phyloP scores from a whole-genome alignment of 2,888 invertebrate species.

The Apamea sordens region DNA sequence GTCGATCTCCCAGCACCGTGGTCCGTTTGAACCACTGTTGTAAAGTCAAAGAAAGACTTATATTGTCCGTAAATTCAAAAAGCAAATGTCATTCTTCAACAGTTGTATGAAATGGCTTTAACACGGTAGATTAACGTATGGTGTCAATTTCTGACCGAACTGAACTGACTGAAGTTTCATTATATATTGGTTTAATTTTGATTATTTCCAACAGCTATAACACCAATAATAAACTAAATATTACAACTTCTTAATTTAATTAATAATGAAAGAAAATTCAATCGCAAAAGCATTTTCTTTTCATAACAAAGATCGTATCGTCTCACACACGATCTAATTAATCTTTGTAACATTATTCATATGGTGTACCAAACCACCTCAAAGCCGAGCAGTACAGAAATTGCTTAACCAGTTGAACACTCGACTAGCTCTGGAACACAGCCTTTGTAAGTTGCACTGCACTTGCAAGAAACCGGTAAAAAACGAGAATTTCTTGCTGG shows the following conservation, averaged over 20 bases:
- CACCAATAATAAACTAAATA: too few relatives aligned
- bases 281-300: neutral
- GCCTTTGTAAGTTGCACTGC: slow-evolving; percentile 46
- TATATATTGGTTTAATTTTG: neutral
- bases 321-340: slow-evolving; percentile 1
- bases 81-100: too few relatives aligned
- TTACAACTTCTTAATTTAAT: neutral
- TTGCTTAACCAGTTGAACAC: slow-evolving; percentile 52
- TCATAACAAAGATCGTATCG: neutral
- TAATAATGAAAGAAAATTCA: neutral
- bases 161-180: neutral
- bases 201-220: neutral
- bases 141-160: too few relatives aligned
- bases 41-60: too few relatives aligned
- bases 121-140: too few relatives aligned
- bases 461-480: slow-evolving; percentile 42
- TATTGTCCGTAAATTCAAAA: too few relatives aligned
- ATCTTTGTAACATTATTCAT: slow-evolving; percentile 3
- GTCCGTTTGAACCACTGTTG: too few relatives aligned
- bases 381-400: slow-evolving; percentile 43
- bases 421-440: slow-evolving; percentile 27
- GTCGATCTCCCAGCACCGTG: too few relatives aligned
- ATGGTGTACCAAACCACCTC: slow-evolving; percentile 42
- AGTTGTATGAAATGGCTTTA: too few relatives aligned
- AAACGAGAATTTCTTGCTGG: slow-evolving; percentile 31